Percentiles rank a stretch among this genome's conserved stretches.
phyloP scores from a whole-genome alignment of 2,888 invertebrate species.

The Sinhomidia bicolor region DNA sequence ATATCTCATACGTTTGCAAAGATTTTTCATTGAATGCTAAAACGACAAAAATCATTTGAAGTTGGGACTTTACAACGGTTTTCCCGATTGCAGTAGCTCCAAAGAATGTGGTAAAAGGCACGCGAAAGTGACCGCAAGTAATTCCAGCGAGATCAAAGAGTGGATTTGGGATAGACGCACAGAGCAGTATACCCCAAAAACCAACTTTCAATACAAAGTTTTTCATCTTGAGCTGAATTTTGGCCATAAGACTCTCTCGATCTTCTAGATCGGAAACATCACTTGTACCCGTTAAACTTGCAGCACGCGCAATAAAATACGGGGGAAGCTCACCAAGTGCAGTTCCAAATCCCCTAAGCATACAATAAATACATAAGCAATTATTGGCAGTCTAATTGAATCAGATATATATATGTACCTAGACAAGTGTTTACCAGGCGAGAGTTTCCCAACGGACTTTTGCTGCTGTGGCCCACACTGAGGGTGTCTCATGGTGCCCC shows the following conservation, averaged over 20 bases:
- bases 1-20: constrained; percentile 85
- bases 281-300: constrained; percentile 84
- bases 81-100: constrained; percentile 99
- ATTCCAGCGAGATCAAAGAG: constrained; percentile 99
- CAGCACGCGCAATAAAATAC: constrained; percentile 99
- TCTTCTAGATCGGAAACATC: constrained; percentile 84
- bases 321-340: constrained; percentile 99
- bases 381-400: background rate
- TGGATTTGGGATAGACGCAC: constrained; percentile 99
- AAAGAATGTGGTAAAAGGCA: constrained; percentile 99
- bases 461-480: constrained; percentile 87
- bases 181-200: constrained; percentile 96
- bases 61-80: constrained; percentile 98
- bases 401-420: background rate
- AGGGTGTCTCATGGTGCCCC: constrained; percentile 83
- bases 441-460: constrained; percentile 94
- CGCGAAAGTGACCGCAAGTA: constrained; percentile 98
- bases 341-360: constrained; percentile 93
- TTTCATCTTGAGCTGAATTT: constrained; percentile 92
- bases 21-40: constrained; percentile 97
- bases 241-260: constrained; percentile 86
- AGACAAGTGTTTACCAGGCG: constrained; percentile 87
- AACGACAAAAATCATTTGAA: constrained; percentile 97
- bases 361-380: background rate
- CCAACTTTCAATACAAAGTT: constrained; percentile 96